Evolutionary conservation across 2,888 invertebrate genomes (phyloP), one percentile per base, ranked within the genome.

Genomic region (Thalpophila matura): DNA sequence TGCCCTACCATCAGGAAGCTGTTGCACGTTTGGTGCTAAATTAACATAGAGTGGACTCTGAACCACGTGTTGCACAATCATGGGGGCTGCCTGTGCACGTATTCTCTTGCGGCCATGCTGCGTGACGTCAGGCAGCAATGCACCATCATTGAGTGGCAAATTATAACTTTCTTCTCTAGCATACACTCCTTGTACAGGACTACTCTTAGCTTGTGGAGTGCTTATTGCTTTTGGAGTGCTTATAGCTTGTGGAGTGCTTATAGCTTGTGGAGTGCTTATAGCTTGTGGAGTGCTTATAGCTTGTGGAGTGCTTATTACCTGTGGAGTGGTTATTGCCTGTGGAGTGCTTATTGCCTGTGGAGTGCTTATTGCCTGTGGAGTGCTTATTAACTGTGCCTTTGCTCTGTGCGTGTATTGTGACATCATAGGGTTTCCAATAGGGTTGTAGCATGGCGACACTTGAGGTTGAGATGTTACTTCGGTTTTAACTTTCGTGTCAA

Each of bases 31-130:
- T 49, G 89, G 86, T 4, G 89, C 86, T 60, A 95, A 80, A 79
- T 94, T 94, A 0, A 95, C 91, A 85, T 92, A 95, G 0, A 94
- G 73, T 2, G 94, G 94, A 66, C 90, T 93, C 70, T 88, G 92
- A 12, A 92, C 88, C 7, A 94, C 91, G 82, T 94, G 93, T 54
- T 94, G 94, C 5, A 94, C 87, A 59, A 93, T 87, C 90, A 94
- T 89, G 9, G 94, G 93, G 4, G 88, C n/a, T n/a, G n/a, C 69
- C 49, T 86, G 91, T 35, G 87, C 70, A 7, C 87, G 77, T 10
- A 84, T 51, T 67, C 82, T 81, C 9, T 58, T 86, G 1, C 84
- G 87, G n/a, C 84, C 85, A 73, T 88, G 89, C 74, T 91, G 91
- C 2, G 89, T 88, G 4, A 90, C 88, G 57, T 93, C 92, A 24